Percentiles rank a stretch among this genome's conserved stretches.
phyloP scores from a whole-genome alignment of 2,113 vertebrate genomes.

The Ochotona princeps region DNA sequence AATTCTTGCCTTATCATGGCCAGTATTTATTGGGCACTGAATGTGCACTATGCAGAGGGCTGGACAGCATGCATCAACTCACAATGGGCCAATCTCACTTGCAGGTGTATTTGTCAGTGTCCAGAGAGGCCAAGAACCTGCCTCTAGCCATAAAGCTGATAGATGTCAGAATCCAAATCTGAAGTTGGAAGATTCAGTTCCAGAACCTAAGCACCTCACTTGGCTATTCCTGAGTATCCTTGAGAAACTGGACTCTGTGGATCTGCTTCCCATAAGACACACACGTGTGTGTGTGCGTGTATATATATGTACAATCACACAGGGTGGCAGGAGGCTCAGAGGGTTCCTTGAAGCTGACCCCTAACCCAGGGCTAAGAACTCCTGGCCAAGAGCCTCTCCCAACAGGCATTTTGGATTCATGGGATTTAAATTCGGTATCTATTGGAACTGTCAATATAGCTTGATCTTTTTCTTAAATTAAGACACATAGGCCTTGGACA shows the following conservation, averaged over 20 bases:
- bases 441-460: too few relatives aligned
- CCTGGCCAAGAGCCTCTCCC: background rate
- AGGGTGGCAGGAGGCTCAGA: too few relatives aligned
- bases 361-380: background rate
- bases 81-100: background rate
- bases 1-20: background rate
- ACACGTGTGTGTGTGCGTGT: rapidly evolving
- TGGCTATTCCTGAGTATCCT: background rate
- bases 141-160: background rate
- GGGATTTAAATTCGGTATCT: background rate
- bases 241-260: background rate
- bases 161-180: background rate
- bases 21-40: background rate
- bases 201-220: background rate
- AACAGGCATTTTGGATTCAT: background rate
- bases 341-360: background rate
- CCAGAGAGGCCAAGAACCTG: background rate
- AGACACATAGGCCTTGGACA: background rate
- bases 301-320: too few relatives aligned
- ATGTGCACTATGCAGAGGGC: background rate
- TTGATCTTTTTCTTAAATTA: background rate
- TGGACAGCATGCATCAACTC: background rate
- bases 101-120: background rate
- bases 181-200: background rate
- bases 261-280: background rate